Base-by-base conservation (phyloP, 1,140 invertebrate genomes). In the Listronotus oregonensis region DNA sequence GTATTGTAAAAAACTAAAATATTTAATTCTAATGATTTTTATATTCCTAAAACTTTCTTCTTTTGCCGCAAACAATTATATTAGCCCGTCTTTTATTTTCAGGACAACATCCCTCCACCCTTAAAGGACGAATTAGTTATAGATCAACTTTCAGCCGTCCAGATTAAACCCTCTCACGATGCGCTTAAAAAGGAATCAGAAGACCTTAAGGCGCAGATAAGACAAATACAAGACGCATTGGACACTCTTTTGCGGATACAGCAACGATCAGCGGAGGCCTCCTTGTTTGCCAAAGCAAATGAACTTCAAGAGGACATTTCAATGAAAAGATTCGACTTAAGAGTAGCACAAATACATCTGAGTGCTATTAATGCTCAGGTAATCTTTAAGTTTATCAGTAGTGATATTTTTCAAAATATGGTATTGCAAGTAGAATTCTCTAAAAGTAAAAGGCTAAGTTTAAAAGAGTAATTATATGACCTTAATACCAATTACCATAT, bases 231-330 rank as follows among this genome's bases (percentile, higher is more conserved):
- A 80, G 95, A 97, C 67, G 85, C 91, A 7, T 82, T 96, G 54
- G 92, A 95, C 71, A 86, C 90, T 0, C 83, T 97, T 58, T 82
- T 89, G 50, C 87, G 94, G 71, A 87, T 95, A 75, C 95, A 97
- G 79, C 89, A 90, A 73, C 90, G 95, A 84, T 95, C 85, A 75
- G 82, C 87, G 62, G 95, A 97, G 76, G 90, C 90, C 50, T 90
- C 88, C 72, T 82, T 95, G 31, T 95, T 89, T 80, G 95, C 93
- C 74, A 97, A 97, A 85, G 93, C 92, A 59, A 96, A 96, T 78
- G 95, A 98, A 81, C 81, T 94, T 17, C 91, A 98, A 82, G 94
- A 97, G 80, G 95, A 98, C 74, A 93, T 98, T 78, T 95, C 93
- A 71, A 86, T 94, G 82, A 97, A 97, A 80, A 87, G 92, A 72